Evolutionary conservation across 1,140 invertebrate genomes (phyloP).

Genomic region (Trachymyrmex septentrionalis): DNA sequence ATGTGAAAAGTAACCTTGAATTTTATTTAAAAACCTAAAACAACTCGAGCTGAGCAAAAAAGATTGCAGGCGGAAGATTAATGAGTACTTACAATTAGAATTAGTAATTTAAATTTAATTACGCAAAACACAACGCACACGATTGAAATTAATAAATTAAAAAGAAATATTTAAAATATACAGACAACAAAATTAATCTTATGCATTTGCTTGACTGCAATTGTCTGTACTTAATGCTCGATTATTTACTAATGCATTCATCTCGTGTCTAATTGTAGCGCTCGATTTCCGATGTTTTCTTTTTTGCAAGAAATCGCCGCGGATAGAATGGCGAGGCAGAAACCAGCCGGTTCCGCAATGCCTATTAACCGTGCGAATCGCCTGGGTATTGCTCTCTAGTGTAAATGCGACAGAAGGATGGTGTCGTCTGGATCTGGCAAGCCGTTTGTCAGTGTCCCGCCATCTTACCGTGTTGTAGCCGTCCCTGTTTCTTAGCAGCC

Average conservation of each 20-base stretch:
- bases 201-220: background rate
- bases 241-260: conserved; percentile 15
- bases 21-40: too few relatives aligned
- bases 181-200: background rate
- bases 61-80: too few relatives aligned
- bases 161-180: background rate
- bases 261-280: background rate
- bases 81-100: background rate
- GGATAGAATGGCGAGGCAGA: conserved; percentile 23
- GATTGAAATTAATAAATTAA: background rate
- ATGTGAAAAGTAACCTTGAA: too few relatives aligned
- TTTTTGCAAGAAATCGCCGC: conserved; percentile 27
- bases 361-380: conserved; percentile 52
- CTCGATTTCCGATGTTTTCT: conserved; percentile 38
- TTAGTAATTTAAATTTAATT: background rate
- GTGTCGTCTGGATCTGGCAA: conserved; percentile 69
- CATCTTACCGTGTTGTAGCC: conserved; percentile 20
- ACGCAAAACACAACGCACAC: background rate
- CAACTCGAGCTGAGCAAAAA: too few relatives aligned
- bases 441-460: conserved; percentile 69
- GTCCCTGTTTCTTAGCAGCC: conserved; percentile 59
- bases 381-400: conserved; percentile 30
- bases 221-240: background rate
- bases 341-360: conserved; percentile 19
- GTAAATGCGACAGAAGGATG: conserved; percentile 36